Base-by-base conservation (phyloP, 2,888 invertebrate species). In the Neoscelio sp. region DNA sequence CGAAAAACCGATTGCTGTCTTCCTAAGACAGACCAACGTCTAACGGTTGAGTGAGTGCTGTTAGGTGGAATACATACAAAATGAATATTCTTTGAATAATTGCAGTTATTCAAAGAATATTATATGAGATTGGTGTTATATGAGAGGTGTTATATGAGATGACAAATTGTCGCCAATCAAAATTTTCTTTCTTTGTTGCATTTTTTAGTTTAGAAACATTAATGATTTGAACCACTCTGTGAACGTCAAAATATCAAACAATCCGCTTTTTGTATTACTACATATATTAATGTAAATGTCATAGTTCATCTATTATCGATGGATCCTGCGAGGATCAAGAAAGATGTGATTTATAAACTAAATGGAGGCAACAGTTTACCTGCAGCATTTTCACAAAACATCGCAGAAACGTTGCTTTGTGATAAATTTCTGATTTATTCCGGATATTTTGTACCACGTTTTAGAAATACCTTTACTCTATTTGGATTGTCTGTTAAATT, bases 351-450 rank as follows among this genome's bases (percentile, higher is more conserved):
- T 42, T 58, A 12, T 26, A 58, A 12, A 42, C 42, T 8, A 42
- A 13, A 58, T 2, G 58, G 58, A 13, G 58, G 40, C 3, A 42
- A 7, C 4, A 42, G 2, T 6, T 26, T 20, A 1, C 58, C 42
- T 2, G 12, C 15, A 26, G 58, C 58, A 26, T 26, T 58, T 2
- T 40, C 58, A 26, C 58, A 58, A 7, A 58, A 58, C 58, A 58
- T 58, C 4, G 40, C 17, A 8, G 40, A 42, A 2, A 28, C 26
- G 5, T 28, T 58, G 1, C 8, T 7, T 28, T 58, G 40, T 8
- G 26, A 26, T 0, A 28, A 7, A 5, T 60, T 60, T 7, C 30
- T 30, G 13, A 60, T 28, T 42, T 28, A 26, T 13, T 60, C 44
- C 0, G 60, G 42, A 12, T 60, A 60, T 42, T 60, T 60, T 6